These are phyloP conservation scores for Sclerurus mexicanus DNA, from an alignment of 2,113 vertebrate genomes.

Conservation along the genomic window DNA sequence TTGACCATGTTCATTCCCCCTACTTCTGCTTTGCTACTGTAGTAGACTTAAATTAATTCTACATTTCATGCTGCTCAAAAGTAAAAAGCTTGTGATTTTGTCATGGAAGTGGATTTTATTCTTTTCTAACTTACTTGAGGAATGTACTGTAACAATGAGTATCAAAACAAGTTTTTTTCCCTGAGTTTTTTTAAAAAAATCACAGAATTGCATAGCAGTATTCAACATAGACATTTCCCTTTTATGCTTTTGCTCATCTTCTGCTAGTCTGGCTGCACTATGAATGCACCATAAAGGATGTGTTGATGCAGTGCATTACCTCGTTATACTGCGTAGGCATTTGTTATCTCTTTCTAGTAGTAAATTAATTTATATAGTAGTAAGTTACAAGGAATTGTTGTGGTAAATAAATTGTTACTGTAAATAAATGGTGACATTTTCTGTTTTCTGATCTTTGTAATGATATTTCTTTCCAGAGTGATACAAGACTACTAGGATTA, in stretches of 20 bases:
- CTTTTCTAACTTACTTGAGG: background rate
- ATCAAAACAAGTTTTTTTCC: background rate
- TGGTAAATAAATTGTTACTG: background rate
- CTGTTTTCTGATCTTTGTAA: conserved; percentile 43
- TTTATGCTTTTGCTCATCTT: background rate
- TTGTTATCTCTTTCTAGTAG: background rate
- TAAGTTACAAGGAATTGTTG: background rate
- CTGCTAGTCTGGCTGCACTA: background rate
- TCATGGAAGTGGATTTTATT: background rate
- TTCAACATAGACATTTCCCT: background rate
- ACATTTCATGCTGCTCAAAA: background rate
- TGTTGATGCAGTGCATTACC: background rate
- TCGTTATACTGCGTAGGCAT: background rate
- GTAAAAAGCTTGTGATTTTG: background rate
- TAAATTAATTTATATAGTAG: background rate
- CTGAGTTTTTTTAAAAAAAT: background rate
- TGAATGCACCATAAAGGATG: background rate
- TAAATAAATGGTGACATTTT: background rate
- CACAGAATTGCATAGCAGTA: background rate
- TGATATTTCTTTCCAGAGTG: conserved; percentile 72
- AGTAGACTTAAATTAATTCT: background rate
- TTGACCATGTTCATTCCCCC: background rate
- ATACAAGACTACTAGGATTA: conserved; percentile 74
- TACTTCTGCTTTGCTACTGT: background rate
- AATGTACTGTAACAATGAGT: background rate